phyloP scores from a whole-genome alignment of 2,113 vertebrate species.

The Alexandromys fortis region DNA sequence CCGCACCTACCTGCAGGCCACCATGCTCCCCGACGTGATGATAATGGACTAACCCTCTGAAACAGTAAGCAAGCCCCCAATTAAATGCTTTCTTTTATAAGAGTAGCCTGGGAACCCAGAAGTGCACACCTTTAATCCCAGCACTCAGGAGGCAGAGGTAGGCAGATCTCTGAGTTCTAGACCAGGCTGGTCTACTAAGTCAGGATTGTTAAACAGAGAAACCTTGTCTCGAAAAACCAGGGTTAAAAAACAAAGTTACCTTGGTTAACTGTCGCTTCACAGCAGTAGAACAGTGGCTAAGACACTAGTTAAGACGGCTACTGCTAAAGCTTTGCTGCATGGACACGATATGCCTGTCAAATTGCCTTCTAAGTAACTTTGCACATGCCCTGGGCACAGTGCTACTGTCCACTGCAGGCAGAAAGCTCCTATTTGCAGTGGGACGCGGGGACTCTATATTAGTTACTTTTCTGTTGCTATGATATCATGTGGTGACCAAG shows the following conservation, averaged over 20 bases:
- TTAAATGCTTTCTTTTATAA: background rate
- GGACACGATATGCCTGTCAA: background rate
- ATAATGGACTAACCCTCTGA: background rate
- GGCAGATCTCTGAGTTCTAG: background rate
- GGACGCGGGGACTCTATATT: background rate
- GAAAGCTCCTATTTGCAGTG: background rate
- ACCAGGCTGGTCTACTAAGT: background rate
- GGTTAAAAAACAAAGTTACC: background rate
- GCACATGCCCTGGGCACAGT: background rate
- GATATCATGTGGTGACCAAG: background rate
- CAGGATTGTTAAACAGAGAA: background rate
- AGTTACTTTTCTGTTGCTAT: background rate
- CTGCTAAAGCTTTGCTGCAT: background rate
- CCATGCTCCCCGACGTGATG: background rate
- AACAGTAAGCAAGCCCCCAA: background rate
- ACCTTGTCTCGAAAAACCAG: background rate
- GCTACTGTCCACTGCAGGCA: background rate
- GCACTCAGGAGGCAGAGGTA: background rate
- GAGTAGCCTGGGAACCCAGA: background rate
- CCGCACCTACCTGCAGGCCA: background rate
- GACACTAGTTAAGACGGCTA: background rate
- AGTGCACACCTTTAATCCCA: background rate
- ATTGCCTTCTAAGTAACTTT: background rate
- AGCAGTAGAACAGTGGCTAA: background rate
- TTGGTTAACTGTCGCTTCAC: background rate